Conservation (phyloP, 2,113 vertebrate genomes). For the Prionailurus bengalensis region DNA sequence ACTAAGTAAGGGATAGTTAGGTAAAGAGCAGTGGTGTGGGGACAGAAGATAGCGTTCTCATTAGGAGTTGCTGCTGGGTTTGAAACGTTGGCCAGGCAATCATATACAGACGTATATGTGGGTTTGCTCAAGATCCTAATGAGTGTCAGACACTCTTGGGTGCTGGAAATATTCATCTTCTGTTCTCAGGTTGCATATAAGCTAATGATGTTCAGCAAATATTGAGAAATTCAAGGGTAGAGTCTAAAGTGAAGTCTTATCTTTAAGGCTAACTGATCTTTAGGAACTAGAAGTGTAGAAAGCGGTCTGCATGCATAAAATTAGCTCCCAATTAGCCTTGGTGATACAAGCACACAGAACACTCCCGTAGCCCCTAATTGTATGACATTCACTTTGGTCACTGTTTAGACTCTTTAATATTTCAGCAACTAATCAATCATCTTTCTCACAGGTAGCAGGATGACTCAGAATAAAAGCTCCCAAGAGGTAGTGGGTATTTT, state of each 20-base stretch:
- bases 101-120: accelerated
- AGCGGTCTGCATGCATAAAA: not conserved
- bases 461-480: not conserved
- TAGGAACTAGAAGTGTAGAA: not conserved
- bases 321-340: not conserved
- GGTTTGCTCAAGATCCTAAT: not conserved
- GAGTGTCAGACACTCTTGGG: not conserved
- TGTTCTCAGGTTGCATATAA: not conserved
- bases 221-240: not conserved
- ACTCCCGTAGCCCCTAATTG: not conserved
- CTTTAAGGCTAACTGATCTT: not conserved
- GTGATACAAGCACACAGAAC: not conserved
- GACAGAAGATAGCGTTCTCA: not conserved
- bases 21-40: not conserved
- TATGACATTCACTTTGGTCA: not conserved
- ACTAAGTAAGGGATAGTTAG: not conserved
- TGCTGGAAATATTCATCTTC: not conserved
- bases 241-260: not conserved
- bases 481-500: not conserved
- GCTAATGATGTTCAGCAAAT: not conserved
- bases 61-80: not conserved
- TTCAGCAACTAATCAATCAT: not conserved
- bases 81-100: not conserved
- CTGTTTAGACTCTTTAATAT: not conserved
- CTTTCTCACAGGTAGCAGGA: not conserved